Evolutionary conservation across 2,888 invertebrate species (phyloP).

Genomic region (Salticus scenicus): DNA sequence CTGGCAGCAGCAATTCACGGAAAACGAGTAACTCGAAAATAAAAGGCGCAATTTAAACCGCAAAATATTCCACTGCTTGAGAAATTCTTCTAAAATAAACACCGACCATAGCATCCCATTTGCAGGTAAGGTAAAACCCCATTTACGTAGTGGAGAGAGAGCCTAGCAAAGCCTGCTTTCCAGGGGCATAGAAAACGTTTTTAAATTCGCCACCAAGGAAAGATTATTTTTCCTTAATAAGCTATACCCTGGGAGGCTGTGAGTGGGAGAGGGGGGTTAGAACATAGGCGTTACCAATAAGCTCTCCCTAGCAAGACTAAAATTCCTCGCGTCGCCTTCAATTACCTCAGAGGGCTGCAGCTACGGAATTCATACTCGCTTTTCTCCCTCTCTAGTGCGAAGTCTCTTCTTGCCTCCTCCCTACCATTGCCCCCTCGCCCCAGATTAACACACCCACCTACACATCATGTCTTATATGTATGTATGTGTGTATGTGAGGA

Average conservation of each 20-base stretch:
- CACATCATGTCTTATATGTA: slow-evolving; percentile 36
- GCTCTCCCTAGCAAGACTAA: slow-evolving; percentile 66
- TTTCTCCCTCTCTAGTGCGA: slow-evolving; percentile 26
- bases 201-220: slow-evolving; percentile 58
- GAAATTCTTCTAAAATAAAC: slow-evolving; percentile 28
- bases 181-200: slow-evolving; percentile 53
- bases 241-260: slow-evolving; percentile 50
- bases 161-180: slow-evolving; percentile 20
- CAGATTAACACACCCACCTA: slow-evolving; percentile 59
- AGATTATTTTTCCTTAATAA: slow-evolving; percentile 70
- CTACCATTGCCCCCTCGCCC: slow-evolving; percentile 24
- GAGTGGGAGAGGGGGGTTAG: slow-evolving; percentile 16
- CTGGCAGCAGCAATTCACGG: neutral
- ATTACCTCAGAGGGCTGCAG: slow-evolving; percentile 59
- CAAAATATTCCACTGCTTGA: slow-evolving; percentile 8
- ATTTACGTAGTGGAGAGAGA: slow-evolving; percentile 31
- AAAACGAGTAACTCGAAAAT: neutral
- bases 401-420: slow-evolving; percentile 4
- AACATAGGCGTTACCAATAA: slow-evolving; percentile 67
- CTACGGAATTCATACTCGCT: slow-evolving; percentile 63
- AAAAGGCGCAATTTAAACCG: slow-evolving; percentile 32
- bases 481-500: slow-evolving; percentile 24
- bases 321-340: slow-evolving; percentile 68
- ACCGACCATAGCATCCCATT: slow-evolving; percentile 29
- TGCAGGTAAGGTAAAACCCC: slow-evolving; percentile 61